Evolutionary conservation across 2,113 vertebrate species (phyloP).

Genomic region (Bos taurus): DNA sequence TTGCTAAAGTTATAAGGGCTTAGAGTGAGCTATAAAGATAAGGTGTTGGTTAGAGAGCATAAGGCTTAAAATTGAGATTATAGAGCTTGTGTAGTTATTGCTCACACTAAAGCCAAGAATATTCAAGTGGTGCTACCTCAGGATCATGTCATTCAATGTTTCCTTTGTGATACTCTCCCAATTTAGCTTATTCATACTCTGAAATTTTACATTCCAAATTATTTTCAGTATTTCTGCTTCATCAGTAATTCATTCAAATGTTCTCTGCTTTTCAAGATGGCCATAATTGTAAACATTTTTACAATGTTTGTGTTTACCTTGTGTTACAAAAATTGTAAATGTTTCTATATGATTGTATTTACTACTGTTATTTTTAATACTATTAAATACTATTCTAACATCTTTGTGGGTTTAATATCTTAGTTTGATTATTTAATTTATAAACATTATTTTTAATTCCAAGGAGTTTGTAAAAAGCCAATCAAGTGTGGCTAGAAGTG

Average conservation of each 20-base stretch:
- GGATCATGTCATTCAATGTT: neutral
- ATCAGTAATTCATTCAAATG: neutral
- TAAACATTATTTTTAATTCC: neutral
- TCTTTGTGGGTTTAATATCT: neutral
- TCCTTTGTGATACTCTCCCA: neutral
- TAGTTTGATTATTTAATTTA: neutral
- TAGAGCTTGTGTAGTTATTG: neutral
- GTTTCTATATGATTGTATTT: neutral
- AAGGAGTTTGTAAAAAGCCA: neutral
- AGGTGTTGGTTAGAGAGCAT: neutral
- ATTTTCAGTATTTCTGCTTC: neutral
- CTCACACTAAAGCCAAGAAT: neutral
- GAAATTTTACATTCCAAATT: neutral
- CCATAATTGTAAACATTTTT: neutral
- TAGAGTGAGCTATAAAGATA: neutral
- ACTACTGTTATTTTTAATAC: neutral
- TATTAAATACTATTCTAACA: neutral
- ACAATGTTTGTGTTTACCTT: neutral
- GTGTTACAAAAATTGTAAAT: neutral
- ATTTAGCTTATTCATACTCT: neutral
- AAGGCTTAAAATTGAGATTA: neutral
- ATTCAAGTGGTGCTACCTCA: neutral
- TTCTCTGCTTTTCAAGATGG: neutral
- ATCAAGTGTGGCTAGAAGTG: neutral
- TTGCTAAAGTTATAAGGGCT: neutral